Evolutionary conservation across 2,113 vertebrate genomes (phyloP).

Genomic region (Bubo blakistoni): DNA sequence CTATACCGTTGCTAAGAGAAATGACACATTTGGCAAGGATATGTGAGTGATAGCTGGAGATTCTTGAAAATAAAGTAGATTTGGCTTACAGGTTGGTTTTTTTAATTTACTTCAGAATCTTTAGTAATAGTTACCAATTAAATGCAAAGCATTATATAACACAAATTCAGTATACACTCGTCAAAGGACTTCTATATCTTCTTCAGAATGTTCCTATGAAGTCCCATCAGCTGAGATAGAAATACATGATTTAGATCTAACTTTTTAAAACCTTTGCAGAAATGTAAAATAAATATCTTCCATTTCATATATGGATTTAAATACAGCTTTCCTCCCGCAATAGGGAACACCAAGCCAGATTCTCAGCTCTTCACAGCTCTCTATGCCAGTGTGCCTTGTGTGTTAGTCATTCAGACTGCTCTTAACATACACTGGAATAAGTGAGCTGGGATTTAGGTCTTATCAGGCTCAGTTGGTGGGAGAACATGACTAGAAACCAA

Average conservation of each 20-base stretch:
- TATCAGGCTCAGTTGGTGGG: neutral
- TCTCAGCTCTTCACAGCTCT: conserved; percentile 1
- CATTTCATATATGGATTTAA: neutral
- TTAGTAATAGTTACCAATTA: conserved; percentile 26
- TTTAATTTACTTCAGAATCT: neutral
- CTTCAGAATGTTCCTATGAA: neutral
- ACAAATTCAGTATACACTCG: neutral
- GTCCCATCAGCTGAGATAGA: neutral
- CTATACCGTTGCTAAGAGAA: conserved; percentile 55
- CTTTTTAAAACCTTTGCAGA: neutral
- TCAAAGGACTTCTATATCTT: neutral
- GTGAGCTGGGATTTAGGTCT: neutral
- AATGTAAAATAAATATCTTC: neutral
- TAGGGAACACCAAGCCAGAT: neutral
- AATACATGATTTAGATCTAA: neutral
- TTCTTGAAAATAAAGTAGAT: conserved; percentile 48
- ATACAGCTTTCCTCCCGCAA: neutral
- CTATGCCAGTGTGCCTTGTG: neutral
- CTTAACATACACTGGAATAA: neutral
- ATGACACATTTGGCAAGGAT: conserved; percentile 41
- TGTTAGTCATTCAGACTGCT: neutral
- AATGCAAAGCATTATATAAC: conserved; percentile 19
- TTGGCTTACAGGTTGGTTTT: conserved; percentile 36
- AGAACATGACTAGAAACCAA: neutral
- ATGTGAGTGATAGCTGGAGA: conserved; percentile 31